Base-by-base conservation (phyloP, 1,140 invertebrate species). In the Meloidogyne hapla region DNA sequence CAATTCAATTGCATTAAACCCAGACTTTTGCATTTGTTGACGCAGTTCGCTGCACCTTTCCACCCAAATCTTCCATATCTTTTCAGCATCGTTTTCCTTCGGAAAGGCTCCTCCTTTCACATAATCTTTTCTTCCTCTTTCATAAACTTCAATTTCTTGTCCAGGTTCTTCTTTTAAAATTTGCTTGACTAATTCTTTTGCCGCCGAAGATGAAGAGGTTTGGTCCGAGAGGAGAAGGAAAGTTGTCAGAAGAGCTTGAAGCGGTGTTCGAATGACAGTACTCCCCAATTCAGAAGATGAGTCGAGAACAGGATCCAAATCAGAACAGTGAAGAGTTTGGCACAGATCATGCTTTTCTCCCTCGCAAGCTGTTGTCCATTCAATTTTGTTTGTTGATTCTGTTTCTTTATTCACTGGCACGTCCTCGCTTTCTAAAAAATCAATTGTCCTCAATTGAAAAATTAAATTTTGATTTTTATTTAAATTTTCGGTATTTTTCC, bases 371-470 rank as follows among this genome's bases (percentile, higher is more conserved):
- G 4, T 18, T 12, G 65, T 18, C n/a, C n/a, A n/a, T n/a, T n/a
- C n/a, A n/a, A n/a, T n/a, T n/a, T n/a, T n/a, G n/a, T n/a, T n/a
- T n/a, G n/a, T n/a, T n/a, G n/a, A n/a, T n/a, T n/a, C n/a, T n/a
- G n/a, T n/a, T n/a, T n/a, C n/a, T n/a, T n/a, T n/a, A n/a, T n/a
- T n/a, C n/a, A n/a, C n/a, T n/a, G 63, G 23, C 65, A 18, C 63
- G 23, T 65, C 63, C 8, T 65, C 63, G 15, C 8, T 13, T 15
- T 28, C 63, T 65, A 8, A 15, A 65, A 65, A 65, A 13, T 12
- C 63, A 65, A 65, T 65, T 65, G 63, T 65, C 63, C 63, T 65
- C 63, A 65, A 65, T 65, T 65, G 63, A 0, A 8, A 23, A 9
- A 65, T 15, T 9, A 65, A 1, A 26, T 13, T 6, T 65, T 28